A percentile compares a stretch with the other conserved stretches of the same genome.
Evolutionary conservation across 2,797 vertebrate genomes (phyloP).

Genomic region (Tapirus indicus): DNA sequence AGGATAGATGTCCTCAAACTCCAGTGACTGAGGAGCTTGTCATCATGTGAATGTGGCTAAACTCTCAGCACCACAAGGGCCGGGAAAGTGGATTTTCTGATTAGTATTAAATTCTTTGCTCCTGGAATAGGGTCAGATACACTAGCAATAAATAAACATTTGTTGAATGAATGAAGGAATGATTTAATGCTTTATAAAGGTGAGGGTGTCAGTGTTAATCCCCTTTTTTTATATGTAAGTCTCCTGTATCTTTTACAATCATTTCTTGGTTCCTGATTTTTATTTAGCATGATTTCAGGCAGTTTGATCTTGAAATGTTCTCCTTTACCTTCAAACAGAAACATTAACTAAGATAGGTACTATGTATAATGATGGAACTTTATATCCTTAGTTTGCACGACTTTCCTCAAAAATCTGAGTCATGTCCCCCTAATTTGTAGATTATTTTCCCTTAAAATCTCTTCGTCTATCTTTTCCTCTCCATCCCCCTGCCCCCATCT

Average conservation of each 20-base stretch:
- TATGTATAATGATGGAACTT: not conserved
- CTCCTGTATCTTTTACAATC: not conserved
- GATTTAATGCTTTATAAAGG: not conserved
- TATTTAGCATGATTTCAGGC: not conserved
- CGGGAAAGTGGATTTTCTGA: not conserved
- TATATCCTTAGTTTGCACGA: not conserved
- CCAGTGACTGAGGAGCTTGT: too few relatives aligned
- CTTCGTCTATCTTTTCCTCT: not conserved
- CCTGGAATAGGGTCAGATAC: not conserved
- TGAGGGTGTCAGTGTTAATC: not conserved
- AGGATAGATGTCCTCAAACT: not conserved
- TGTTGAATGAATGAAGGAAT: not conserved
- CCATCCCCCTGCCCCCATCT: not conserved
- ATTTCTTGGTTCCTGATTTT: not conserved
- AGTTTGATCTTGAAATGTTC: not conserved
- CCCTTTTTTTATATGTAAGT: not conserved
- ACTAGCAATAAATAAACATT: not conserved
- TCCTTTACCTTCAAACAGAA: not conserved
- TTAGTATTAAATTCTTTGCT: not conserved
- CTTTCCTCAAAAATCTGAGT: not conserved
- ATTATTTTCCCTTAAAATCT: not conserved
- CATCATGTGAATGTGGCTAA: not conserved
- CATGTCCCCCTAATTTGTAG: not conserved
- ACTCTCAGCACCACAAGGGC: not conserved
- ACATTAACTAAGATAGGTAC: not conserved